Evolutionary conservation across 2,888 invertebrate genomes (phyloP).

Genomic region (Caenorhabditis uteleia): DNA sequence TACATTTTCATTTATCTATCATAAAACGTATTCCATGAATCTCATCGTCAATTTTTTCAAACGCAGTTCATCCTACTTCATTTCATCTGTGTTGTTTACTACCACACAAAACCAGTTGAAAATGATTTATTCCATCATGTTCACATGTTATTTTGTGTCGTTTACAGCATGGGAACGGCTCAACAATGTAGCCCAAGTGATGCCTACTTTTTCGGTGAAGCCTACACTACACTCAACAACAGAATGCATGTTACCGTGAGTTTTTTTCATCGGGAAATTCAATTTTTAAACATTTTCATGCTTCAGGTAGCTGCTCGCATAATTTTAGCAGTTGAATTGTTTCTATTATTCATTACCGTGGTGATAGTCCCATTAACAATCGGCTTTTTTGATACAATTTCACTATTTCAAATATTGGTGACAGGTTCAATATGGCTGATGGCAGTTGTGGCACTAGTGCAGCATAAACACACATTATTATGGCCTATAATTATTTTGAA

Average conservation of each 20-base stretch:
- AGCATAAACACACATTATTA: constrained; percentile 35
- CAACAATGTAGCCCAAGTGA: constrained; percentile 39
- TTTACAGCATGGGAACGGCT: constrained; percentile 43
- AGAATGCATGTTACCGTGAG: constrained; percentile 38
- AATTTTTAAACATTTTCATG: background rate
- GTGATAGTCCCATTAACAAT: constrained; percentile 45
- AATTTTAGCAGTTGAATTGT: constrained; percentile 36
- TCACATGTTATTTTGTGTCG: background rate
- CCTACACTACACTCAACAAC: constrained; percentile 37
- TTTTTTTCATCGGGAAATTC: constrained; percentile 1
- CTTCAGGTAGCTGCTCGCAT: constrained; percentile 42
- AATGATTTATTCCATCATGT: constrained; percentile 24
- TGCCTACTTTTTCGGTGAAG: constrained; percentile 40
- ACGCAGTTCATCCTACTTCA: background rate
- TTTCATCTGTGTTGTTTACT: constrained; percentile 20
- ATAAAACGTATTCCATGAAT: too few relatives aligned
- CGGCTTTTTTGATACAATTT: constrained; percentile 45
- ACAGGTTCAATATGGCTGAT: constrained; percentile 41
- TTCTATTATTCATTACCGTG: constrained; percentile 39
- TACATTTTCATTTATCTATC: too few relatives aligned
- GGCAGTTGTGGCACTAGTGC: constrained; percentile 29
- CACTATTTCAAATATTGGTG: constrained; percentile 37
- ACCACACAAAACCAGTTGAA: constrained; percentile 6
- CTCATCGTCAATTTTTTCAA: constrained; percentile 7
- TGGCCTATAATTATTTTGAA: constrained; percentile 50